A percentile compares a stretch with the other conserved stretches of the same genome.
These are phyloP conservation scores for Bergia sp. DNA, from an alignment of 92 coral and sea anemone genomes.

Conservation along the genomic window DNA sequence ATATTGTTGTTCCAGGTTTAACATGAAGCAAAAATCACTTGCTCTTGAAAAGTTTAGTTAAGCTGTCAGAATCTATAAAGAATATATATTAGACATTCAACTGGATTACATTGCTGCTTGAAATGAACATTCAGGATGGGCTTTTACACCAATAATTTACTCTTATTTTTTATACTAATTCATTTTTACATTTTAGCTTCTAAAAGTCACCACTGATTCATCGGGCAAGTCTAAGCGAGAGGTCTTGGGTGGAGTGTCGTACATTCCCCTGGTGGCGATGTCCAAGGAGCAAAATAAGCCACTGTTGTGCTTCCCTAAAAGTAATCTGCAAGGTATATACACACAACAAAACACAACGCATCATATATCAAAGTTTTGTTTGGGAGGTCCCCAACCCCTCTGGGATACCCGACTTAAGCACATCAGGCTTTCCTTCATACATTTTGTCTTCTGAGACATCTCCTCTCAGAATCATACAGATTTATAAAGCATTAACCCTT, in stretches of 20 bases:
- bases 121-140: too few species aligned
- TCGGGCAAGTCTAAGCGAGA: slow-evolving; percentile 8
- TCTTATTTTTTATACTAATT: background rate
- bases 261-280: slow-evolving; percentile 26
- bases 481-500: too few species aligned
- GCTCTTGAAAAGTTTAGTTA: too few species aligned
- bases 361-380: background rate
- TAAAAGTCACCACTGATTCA: slow-evolving; percentile 26
- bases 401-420: too few species aligned
- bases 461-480: too few species aligned
- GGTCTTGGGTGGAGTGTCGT: background rate
- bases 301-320: background rate
- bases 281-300: background rate
- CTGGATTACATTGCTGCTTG: background rate
- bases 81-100: too few species aligned
- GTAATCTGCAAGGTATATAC: background rate
- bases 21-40: too few species aligned
- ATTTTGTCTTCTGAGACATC: too few species aligned
- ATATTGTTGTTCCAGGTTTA: too few species aligned
- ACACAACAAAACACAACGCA: background rate
- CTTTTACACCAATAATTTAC: background rate
- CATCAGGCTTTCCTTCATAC: too few species aligned
- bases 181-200: background rate
- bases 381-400: too few species aligned
- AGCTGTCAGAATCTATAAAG: too few species aligned